phyloP scores from a whole-genome alignment of 1,140 invertebrate genomes.

The Zaprionus inermis region DNA sequence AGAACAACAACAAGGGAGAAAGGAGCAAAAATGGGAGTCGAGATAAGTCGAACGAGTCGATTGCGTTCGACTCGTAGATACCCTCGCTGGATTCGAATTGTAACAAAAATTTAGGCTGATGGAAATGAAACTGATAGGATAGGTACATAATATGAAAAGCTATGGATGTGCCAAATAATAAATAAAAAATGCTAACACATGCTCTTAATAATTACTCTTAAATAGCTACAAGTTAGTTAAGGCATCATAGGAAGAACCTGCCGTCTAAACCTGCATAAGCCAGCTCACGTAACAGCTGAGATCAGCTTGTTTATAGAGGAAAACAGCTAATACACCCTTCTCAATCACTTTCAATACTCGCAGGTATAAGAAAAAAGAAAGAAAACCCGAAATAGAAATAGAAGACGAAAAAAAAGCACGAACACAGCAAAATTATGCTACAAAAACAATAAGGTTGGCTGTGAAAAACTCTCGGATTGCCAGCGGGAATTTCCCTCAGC shows the following conservation, averaged over 20 bases:
- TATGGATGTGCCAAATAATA: background rate
- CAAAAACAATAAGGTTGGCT: slow-evolving; percentile 51
- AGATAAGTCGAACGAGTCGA: background rate
- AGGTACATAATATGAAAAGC: too few species aligned
- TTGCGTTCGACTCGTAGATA: background rate
- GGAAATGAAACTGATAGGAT: too few species aligned
- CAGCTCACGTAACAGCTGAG: background rate
- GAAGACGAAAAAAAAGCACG: slow-evolving; percentile 39
- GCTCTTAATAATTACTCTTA: too few species aligned
- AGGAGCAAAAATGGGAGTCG: background rate
- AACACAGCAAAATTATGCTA: slow-evolving; percentile 55
- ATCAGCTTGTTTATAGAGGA: background rate
- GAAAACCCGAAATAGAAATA: slow-evolving; percentile 38
- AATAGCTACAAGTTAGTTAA: too few species aligned
- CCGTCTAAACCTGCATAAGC: background rate
- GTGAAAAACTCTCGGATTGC: background rate
- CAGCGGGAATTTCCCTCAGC: background rate
- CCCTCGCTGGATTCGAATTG: background rate
- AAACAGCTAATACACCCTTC: background rate
- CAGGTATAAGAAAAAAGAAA: background rate
- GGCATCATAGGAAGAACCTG: too few species aligned
- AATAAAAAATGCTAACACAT: too few species aligned
- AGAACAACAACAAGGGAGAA: background rate
- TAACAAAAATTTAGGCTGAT: too few species aligned
- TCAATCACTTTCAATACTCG: background rate